phyloP scores from a whole-genome alignment of 2,888 invertebrate genomes.

The Selenia dentaria region DNA sequence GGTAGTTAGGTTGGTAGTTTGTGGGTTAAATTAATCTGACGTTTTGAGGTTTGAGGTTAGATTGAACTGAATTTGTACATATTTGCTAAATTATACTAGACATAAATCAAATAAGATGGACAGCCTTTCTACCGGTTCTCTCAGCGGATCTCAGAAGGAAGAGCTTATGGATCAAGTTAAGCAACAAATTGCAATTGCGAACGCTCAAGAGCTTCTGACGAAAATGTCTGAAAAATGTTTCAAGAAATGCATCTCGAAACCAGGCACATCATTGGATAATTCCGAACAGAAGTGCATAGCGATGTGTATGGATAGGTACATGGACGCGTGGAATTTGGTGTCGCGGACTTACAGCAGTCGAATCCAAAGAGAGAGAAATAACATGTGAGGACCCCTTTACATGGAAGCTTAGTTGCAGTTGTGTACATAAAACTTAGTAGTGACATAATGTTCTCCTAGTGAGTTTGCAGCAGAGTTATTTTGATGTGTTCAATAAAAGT shows the following conservation, averaged over 20 bases:
- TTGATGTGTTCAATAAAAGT: slow-evolving; percentile 70
- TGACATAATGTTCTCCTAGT: slow-evolving; percentile 62
- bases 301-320: slow-evolving; percentile 99
- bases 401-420: slow-evolving; percentile 47
- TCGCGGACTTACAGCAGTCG: slow-evolving; percentile 94
- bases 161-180: slow-evolving; percentile 97
- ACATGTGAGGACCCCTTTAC: slow-evolving; percentile 70
- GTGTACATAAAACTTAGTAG: slow-evolving; percentile 79
- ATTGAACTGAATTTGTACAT: no score
- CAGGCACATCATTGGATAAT: slow-evolving; percentile 94
- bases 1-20: no score
- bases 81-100: no score
- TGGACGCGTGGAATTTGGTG: slow-evolving; percentile 98
- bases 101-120: slow-evolving; percentile 82
- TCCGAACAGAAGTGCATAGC: slow-evolving; percentile 98
- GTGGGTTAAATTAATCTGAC: no score
- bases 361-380: slow-evolving; percentile 91
- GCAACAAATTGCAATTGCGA: slow-evolving; percentile 97
- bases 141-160: slow-evolving; percentile 90
- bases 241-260: slow-evolving; percentile 96
- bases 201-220: slow-evolving; percentile 96
- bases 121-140: slow-evolving; percentile 78
- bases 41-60: slow-evolving; percentile 7
- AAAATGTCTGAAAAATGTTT: slow-evolving; percentile 99
- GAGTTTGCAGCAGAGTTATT: slow-evolving; percentile 56